Evolutionary conservation across 2,888 invertebrate genomes (phyloP).

Genomic region (Parnassius mnemosyne): DNA sequence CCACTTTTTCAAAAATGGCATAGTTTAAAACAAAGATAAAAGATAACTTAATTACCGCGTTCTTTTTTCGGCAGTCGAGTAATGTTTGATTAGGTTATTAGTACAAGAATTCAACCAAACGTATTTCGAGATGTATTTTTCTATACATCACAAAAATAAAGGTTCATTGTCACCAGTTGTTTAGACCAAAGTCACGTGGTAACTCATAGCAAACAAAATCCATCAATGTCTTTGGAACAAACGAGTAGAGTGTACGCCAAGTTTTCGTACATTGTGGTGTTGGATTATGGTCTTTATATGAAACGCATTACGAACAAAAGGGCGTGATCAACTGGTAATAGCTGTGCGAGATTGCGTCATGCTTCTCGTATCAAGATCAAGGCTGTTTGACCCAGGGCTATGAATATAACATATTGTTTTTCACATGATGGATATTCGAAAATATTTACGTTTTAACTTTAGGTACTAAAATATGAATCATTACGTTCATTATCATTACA

Average conservation of each 20-base stretch:
- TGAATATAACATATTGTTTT: not conserved
- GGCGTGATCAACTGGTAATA: not conserved
- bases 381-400: not conserved
- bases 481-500: too few relatives aligned
- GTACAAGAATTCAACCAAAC: too few relatives aligned
- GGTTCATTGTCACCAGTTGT: not conserved
- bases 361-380: conserved; percentile 7
- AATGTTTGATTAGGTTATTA: too few relatives aligned
- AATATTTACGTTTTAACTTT: not conserved
- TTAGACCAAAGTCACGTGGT: not conserved
- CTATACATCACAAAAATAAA: not conserved
- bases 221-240: conserved; percentile 6
- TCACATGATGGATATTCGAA: not conserved
- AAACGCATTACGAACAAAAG: not conserved
- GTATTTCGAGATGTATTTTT: too few relatives aligned
- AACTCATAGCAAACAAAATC: conserved; percentile 6
- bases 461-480: too few relatives aligned
- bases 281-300: not conserved
- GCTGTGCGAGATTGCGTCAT: conserved; percentile 1
- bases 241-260: not conserved
- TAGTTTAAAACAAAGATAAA: too few relatives aligned
- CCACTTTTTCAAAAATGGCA: too few relatives aligned
- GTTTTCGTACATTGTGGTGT: not conserved
- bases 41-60: too few relatives aligned
- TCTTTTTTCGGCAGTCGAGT: too few relatives aligned